A percentile compares a stretch with the other conserved stretches of the same genome.
Conservation (phyloP, 2,888 invertebrate species). For the Mellilla xanthometata region DNA sequence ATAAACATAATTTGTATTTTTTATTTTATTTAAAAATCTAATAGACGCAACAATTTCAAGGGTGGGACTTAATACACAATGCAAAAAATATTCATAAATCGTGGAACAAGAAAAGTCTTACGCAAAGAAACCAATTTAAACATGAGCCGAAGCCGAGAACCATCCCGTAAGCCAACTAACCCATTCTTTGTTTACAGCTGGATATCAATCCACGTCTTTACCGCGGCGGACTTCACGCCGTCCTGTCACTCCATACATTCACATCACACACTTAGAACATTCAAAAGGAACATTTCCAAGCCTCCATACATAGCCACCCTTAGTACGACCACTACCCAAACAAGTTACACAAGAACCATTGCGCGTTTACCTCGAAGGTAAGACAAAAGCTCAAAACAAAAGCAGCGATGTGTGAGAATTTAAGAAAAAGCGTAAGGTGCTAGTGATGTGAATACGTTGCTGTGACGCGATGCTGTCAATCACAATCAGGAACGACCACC, state of each 20-base stretch:
- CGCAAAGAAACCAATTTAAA: not conserved
- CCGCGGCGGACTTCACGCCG: slow-evolving; percentile 31
- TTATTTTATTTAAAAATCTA: too few species aligned
- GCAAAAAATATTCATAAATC: too few species aligned
- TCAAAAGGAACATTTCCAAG: slow-evolving; percentile 52
- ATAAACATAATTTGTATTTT: too few species aligned
- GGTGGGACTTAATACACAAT: too few species aligned
- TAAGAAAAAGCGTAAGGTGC: slow-evolving; percentile 22
- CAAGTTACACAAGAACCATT: slow-evolving; percentile 28
- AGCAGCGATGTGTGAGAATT: slow-evolving; percentile 35
- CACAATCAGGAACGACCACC: slow-evolving; percentile 79
- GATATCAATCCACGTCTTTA: slow-evolving; percentile 30
- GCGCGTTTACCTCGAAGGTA: slow-evolving; percentile 11
- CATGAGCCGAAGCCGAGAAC: too few species aligned
- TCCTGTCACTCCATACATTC: slow-evolving; percentile 47
- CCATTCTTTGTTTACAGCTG: slow-evolving; percentile 23
- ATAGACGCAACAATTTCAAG: too few species aligned
- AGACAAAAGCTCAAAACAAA: not conserved
- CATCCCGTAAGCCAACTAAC: not conserved
- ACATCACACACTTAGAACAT: slow-evolving; percentile 36
- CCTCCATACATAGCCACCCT: slow-evolving; percentile 38
- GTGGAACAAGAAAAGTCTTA: too few species aligned
- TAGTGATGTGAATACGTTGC: slow-evolving; percentile 38
- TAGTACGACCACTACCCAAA: slow-evolving; percentile 22
- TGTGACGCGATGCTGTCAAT: slow-evolving; percentile 76